Evolutionary conservation across 1,140 invertebrate genomes (phyloP), one percentile per base, ranked within the genome.

Genomic region (Dendroctonus ponderosae): DNA sequence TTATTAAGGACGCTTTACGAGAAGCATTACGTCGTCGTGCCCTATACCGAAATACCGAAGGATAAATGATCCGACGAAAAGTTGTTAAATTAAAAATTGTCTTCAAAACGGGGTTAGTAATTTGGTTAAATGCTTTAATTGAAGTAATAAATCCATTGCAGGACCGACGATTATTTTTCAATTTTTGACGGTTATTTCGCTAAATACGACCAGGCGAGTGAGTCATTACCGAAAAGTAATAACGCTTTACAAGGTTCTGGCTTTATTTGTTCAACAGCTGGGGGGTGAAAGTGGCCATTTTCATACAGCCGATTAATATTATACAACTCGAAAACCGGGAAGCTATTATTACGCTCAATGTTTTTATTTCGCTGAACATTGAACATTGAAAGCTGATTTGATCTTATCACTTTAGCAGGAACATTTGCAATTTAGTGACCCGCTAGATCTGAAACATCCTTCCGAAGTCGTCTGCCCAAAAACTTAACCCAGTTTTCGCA

Each of bases 11-110:
- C 42, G 53, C 52, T 26, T 64, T 57, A 57, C 52, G 26, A 26
- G 26, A 50, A 44, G 44, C 62, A 57, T 57, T 65, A 65, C 62
- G 43, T 8, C 26, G 11, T 37, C 38, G 38, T 41, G 44, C 42
- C 38, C 38, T 58, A 58, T 9, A 46, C 58, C 15, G 42, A 15
- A 43, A 51, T 44, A 51, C 14, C 15, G 42, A 15, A 43, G 38
- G 44, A 65, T 57, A 57, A 65, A 65, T 65, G 53, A 56, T 48
- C 44, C 42, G 38, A 64, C 43, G 9, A 65, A 65, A 65, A 65
- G 50, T 49, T 57, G 62, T 54, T 53, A 65, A 65, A 65, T 65
- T 65, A 65, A 65, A 65, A 65, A 65, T 65, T 65, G 62, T 65
- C 62, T 65, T 65, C 39, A 57, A 56, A 65, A 63, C 50, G 14